These are phyloP conservation scores for Steinernema hermaphroditum DNA, from an alignment of 2,888 invertebrate species.

Conservation along the genomic window DNA sequence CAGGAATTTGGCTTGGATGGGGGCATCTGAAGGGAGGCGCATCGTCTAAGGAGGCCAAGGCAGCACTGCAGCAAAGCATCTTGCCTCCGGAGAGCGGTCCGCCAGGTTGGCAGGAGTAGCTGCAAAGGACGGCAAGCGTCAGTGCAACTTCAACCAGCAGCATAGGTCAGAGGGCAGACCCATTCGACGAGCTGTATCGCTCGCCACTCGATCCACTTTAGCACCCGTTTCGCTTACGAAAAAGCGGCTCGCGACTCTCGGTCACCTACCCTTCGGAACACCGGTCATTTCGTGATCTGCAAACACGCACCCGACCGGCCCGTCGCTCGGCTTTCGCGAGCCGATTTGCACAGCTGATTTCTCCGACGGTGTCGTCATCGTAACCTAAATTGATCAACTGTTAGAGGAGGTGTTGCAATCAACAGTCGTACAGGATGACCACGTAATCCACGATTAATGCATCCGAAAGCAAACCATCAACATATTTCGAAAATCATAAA, in stretches of 20 bases:
- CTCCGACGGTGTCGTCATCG: not conserved
- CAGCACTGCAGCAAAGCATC: constrained; percentile 34
- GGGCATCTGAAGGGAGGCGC: constrained; percentile 42
- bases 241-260: constrained; percentile 2
- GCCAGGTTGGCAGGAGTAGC: constrained; percentile 23
- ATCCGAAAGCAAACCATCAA: not conserved
- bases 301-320: constrained; percentile 17
- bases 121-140: constrained; percentile 28
- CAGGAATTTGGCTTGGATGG: constrained; percentile 36
- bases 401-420: constrained; percentile 6
- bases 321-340: not conserved
- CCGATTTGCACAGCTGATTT: constrained; percentile 18
- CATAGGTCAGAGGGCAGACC: constrained; percentile 16
- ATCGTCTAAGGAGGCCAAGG: constrained; percentile 38
- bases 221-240: not conserved
- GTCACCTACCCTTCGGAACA: constrained; percentile 19
- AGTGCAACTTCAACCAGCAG: constrained; percentile 28
- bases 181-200: constrained; percentile 5
- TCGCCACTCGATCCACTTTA: not conserved
- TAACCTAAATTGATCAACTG: not conserved
- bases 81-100: not conserved
- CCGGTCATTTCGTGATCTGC: constrained; percentile 20
- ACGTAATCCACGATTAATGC: not conserved
- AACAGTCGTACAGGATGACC: constrained; percentile 29
- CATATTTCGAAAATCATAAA: not conserved